Evolutionary conservation across 2,797 vertebrate genomes (phyloP), one percentile per base, ranked within the genome.

Genomic region (Anomalospiza imberbis): DNA sequence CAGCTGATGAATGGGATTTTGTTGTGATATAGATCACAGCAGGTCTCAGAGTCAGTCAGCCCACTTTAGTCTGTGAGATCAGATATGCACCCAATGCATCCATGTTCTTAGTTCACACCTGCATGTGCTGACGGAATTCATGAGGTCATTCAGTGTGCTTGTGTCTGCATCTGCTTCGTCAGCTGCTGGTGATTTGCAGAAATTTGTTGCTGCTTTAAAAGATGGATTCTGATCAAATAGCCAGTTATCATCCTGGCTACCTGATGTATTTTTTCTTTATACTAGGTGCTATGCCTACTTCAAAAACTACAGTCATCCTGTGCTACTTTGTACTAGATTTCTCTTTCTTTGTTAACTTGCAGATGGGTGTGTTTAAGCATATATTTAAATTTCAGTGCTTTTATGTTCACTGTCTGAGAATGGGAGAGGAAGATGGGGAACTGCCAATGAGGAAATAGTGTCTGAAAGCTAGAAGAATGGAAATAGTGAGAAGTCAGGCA

Each of bases 331-430:
- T 20, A 22, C 32, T 83, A 3, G 48, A 31, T 78, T 85, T 71
- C 62, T 88, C 50, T 76, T 73, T 79, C 68, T 93, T 72, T 76
- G 13, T 76, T 91, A 94, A 79, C 78, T 95, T 93, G 68, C 60
- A 91, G 68, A 54, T 95, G 90, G 71, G 47, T 68, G 91, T 93
- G 88, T 85, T 92, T 83, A 84, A 82, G 36, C 58, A 82, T 78
- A 38, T 80, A 63, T 87, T 94, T 89, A 93, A 96, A 85, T 91
- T 75, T 79, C 63, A 79, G 12, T 89, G 80, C 70, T 78, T 94
- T 95, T 93, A 72, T 95, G 95, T 89, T 96, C 93, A 94, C 95
- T 96, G 91, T 96, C 93, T 94, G 93, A 95, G 91, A 97, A 95
- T 95, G 94, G 88, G 86, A 94, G 83, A 96, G 93, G 90, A 97